These are phyloP conservation scores for Saccopteryx bilineata DNA, from an alignment of 2,113 vertebrate species.

Conservation along the genomic window DNA sequence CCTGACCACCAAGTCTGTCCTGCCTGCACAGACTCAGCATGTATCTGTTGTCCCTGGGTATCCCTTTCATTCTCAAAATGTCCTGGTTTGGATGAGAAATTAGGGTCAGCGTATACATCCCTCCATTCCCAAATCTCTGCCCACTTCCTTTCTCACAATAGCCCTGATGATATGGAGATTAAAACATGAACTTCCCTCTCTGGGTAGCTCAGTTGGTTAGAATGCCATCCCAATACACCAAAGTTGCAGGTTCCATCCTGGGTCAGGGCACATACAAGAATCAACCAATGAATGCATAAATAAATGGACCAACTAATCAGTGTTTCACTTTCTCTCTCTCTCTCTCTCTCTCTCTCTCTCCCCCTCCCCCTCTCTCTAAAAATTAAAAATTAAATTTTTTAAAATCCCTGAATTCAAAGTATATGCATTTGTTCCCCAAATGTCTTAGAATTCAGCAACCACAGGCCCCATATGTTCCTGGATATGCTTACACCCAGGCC, in stretches of 20 bases:
- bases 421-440: too few species aligned
- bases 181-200: not conserved
- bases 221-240: too few species aligned
- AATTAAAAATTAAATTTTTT: too few species aligned
- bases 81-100: not conserved
- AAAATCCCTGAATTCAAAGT: not conserved
- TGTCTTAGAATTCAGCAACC: not conserved
- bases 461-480: rapidly evolving
- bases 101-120: not conserved
- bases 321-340: too few species aligned
- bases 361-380: too few species aligned
- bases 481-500: not conserved
- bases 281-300: too few species aligned
- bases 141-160: not conserved
- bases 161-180: too few species aligned
- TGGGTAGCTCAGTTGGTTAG: too few species aligned
- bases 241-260: too few species aligned
- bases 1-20: not conserved
- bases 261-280: too few species aligned
- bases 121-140: not conserved
- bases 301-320: too few species aligned
- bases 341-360: too few species aligned
- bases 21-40: rapidly evolving
- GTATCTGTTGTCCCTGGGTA: rapidly evolving
- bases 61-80: not conserved